Conservation (phyloP, 1,140 invertebrate genomes). For the Pemphigus obesinymphae region DNA sequence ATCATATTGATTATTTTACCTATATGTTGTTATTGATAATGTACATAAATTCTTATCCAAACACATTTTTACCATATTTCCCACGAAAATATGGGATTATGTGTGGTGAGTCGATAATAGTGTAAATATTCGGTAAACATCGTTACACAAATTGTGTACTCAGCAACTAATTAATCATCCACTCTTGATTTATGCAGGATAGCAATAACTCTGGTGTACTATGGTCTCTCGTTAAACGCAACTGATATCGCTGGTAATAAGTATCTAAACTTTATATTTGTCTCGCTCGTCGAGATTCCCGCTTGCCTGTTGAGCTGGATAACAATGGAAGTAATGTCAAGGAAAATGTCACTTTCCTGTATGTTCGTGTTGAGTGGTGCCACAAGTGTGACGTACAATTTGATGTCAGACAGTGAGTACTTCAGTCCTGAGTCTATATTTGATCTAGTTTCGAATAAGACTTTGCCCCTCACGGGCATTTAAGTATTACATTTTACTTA, state of each 20-base stretch:
- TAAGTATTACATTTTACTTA: not conserved
- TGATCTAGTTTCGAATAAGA: not conserved
- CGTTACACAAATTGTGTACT: too few relatives aligned
- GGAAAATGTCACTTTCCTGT: constrained; percentile 36
- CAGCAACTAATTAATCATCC: too few relatives aligned
- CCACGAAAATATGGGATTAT: too few relatives aligned
- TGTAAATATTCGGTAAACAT: too few relatives aligned
- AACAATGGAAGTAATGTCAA: constrained; percentile 42
- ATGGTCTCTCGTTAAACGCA: constrained; percentile 64
- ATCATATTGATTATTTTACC: too few relatives aligned
- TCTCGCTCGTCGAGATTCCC: constrained; percentile 55
- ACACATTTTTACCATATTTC: too few relatives aligned
- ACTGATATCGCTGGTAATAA: constrained; percentile 44
- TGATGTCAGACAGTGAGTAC: constrained; percentile 43
- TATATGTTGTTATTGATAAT: too few relatives aligned
- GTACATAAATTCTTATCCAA: too few relatives aligned
- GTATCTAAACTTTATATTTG: constrained; percentile 55
- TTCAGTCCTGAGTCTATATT: not conserved
- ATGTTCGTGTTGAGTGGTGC: constrained; percentile 43
- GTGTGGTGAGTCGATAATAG: too few relatives aligned
- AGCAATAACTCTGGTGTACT: constrained; percentile 66
- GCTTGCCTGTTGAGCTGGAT: constrained; percentile 44
- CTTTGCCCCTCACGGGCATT: not conserved
- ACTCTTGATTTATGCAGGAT: constrained; percentile 53
- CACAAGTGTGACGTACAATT: constrained; percentile 43